Percentiles rank a stretch among this genome's conserved stretches.
Conservation (phyloP, 2,113 vertebrate genomes). For the Phocoena phocoena region DNA sequence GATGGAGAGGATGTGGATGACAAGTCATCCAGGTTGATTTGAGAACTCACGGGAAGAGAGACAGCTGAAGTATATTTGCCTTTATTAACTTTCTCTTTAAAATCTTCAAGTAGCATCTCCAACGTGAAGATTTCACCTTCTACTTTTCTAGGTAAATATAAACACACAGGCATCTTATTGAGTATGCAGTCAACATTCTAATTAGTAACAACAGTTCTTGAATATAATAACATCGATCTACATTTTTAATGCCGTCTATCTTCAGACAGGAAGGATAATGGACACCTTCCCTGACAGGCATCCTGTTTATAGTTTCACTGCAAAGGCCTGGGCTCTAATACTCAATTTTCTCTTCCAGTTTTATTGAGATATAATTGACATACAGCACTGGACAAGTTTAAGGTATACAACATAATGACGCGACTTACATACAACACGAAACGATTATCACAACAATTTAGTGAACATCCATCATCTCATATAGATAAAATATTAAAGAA, state of each 20-base stretch:
- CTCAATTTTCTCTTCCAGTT: neutral
- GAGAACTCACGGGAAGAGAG: conserved; percentile 35
- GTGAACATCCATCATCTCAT: neutral
- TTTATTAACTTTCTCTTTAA: conserved; percentile 88
- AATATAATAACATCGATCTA: neutral
- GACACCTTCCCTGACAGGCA: neutral
- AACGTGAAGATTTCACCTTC: conserved; percentile 92
- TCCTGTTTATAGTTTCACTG: neutral
- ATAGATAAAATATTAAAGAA: neutral
- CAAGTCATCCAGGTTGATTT: conserved; percentile 48
- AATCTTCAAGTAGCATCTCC: conserved; percentile 89
- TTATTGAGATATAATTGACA: neutral
- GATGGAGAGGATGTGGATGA: neutral
- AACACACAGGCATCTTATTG: conserved; percentile 33
- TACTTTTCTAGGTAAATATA: conserved; percentile 84
- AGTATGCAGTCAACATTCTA: neutral
- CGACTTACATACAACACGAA: neutral
- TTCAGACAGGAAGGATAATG: neutral
- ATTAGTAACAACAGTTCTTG: neutral
- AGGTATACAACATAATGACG: neutral
- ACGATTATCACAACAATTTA: neutral
- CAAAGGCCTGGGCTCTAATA: neutral
- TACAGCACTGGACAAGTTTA: neutral
- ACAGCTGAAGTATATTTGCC: conserved; percentile 63
- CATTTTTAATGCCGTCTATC: neutral